These are phyloP conservation scores for Phenganax subtilis DNA, from an alignment of 92 coral and sea anemone genomes.

Conservation along the genomic window DNA sequence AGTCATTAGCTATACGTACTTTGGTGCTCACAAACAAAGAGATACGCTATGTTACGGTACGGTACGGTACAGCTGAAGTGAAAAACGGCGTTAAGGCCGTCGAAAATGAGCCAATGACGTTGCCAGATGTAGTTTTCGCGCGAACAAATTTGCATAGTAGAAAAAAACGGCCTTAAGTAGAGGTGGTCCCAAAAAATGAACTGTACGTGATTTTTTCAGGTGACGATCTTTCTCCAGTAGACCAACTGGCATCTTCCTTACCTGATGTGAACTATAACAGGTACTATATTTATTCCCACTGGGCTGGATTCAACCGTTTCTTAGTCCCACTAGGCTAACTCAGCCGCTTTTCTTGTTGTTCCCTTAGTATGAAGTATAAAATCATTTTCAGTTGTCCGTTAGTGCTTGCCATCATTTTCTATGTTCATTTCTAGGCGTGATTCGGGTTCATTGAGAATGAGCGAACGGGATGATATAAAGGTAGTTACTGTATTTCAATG, in stretches of 20 bases:
- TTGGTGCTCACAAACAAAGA: not conserved
- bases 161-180: too few species aligned
- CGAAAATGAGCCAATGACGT: not conserved
- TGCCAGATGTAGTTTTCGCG: not conserved
- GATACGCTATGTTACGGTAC: not conserved
- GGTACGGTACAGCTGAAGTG: too few species aligned
- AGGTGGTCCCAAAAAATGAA: too few species aligned
- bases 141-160: too few species aligned
- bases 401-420: not conserved
- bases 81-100: too few species aligned
- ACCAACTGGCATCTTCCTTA: slow-evolving; percentile 12
- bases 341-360: too few species aligned
- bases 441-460: not conserved
- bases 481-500: not conserved
- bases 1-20: too few species aligned
- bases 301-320: not conserved
- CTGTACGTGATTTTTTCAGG: slow-evolving; percentile 5
- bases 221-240: slow-evolving; percentile 30
- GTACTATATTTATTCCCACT: not conserved
- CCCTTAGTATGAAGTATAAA: too few species aligned
- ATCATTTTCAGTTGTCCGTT: too few species aligned
- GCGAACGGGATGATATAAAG: slow-evolving; percentile 29
- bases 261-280: slow-evolving; percentile 5
- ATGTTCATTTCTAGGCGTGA: slow-evolving; percentile 6
- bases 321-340: too few species aligned